These are phyloP conservation scores for Drosophila helvetica DNA, from an alignment of 2,888 invertebrate genomes.

Conservation along the genomic window DNA sequence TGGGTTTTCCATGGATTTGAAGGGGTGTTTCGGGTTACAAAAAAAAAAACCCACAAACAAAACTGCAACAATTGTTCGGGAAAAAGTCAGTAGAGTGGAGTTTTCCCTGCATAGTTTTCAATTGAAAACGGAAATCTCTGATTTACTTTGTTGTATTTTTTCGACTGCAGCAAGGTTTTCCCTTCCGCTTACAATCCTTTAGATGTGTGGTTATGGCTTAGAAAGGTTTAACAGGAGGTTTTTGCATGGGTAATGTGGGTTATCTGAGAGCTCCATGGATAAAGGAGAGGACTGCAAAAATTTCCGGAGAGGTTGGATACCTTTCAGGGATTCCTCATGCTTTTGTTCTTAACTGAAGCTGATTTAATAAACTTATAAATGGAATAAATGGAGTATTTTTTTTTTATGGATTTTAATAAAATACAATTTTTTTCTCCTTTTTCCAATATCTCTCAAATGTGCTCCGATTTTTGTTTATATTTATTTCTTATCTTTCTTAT, in stretches of 20 bases:
- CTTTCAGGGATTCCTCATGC: background rate
- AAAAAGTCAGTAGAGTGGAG: background rate
- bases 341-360: too few relatives aligned
- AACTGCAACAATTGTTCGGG: slow-evolving; percentile 29
- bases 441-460: background rate
- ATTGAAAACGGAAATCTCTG: slow-evolving; percentile 33
- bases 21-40: too few relatives aligned
- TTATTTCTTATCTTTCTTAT: background rate
- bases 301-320: too few relatives aligned
- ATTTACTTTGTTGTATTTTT: background rate
- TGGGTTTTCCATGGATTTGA: background rate
- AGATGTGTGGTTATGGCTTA: slow-evolving; percentile 13
- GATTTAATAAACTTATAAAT: too few relatives aligned
- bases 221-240: slow-evolving; percentile 4
- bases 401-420: too few relatives aligned
- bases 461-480: background rate
- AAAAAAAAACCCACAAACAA: background rate
- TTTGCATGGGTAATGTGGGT: background rate
- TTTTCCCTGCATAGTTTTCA: slow-evolving; percentile 31
- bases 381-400: too few relatives aligned
- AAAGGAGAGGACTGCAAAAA: background rate
- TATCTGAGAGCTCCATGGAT: background rate
- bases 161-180: slow-evolving; percentile 9
- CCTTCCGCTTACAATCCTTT: slow-evolving; percentile 9
- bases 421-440: too few relatives aligned